Evolutionary conservation across 1,140 invertebrate species (phyloP).

Genomic region (Saccostrea cuccullata): DNA sequence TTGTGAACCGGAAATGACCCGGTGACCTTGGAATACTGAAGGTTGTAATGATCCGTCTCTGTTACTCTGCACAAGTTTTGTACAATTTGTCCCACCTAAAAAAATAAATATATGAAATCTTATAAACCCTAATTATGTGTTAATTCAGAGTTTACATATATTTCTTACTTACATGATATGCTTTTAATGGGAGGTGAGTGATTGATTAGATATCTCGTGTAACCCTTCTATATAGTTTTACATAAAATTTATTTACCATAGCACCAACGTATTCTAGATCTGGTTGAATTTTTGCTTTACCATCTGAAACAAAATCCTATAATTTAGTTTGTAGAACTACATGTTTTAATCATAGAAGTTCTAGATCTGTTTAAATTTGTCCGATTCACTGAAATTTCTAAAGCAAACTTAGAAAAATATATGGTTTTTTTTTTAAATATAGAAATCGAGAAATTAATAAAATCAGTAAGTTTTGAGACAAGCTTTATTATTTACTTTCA

Average conservation of each 20-base stretch:
- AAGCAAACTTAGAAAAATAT: too few relatives aligned
- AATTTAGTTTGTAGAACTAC: neutral
- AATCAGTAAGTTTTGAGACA: too few relatives aligned
- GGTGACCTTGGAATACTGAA: slow-evolving; percentile 41
- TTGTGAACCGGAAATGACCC: slow-evolving; percentile 44
- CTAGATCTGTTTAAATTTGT: neutral
- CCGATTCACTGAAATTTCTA: too few relatives aligned
- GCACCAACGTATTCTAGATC: slow-evolving; percentile 17
- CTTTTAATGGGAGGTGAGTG: too few relatives aligned
- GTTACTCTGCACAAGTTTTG: slow-evolving; percentile 43
- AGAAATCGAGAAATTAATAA: too few relatives aligned
- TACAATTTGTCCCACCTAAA: slow-evolving; percentile 15
- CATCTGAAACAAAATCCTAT: neutral
- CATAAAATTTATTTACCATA: neutral
- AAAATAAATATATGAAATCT: neutral
- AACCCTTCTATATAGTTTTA: too few relatives aligned
- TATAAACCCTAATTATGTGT: too few relatives aligned
- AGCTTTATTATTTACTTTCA: too few relatives aligned
- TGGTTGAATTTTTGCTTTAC: slow-evolving; percentile 19
- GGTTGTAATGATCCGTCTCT: slow-evolving; percentile 39
- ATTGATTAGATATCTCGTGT: too few relatives aligned
- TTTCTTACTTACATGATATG: too few relatives aligned
- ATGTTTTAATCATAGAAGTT: neutral
- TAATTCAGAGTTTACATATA: too few relatives aligned
- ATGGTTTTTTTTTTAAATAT: too few relatives aligned